A percentile compares a stretch with the other conserved stretches of the same genome.
Conservation (phyloP, 1,140 invertebrate species). For the Octopus bimaculoides region DNA sequence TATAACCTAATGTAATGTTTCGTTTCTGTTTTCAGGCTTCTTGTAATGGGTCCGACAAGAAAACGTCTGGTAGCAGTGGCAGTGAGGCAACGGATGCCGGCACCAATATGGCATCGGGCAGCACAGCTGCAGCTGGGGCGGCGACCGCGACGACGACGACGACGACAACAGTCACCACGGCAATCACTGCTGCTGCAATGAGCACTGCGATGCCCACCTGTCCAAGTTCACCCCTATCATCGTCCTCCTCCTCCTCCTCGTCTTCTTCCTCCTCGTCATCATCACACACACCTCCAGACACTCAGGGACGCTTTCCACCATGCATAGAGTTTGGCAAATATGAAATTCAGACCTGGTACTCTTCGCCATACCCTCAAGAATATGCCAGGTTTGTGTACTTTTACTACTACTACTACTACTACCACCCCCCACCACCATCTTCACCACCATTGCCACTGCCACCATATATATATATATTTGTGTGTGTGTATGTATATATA, state of each 20-base stretch:
- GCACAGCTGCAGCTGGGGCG: not conserved
- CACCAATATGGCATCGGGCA: not conserved
- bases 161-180: not conserved
- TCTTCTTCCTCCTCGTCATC: not conserved
- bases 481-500: too few relatives aligned
- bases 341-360: conserved; percentile 99
- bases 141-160: not conserved
- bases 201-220: conserved; percentile 9
- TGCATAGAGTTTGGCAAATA: conserved; percentile 90
- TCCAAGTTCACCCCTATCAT: conserved; percentile 10
- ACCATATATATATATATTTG: too few relatives aligned
- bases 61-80: not conserved
- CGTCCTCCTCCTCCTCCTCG: too few relatives aligned
- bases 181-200: not conserved
- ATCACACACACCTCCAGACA: conserved; percentile 16
- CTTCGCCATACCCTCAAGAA: conserved; percentile 95
- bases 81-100: not conserved
- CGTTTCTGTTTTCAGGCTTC: conserved; percentile 1
- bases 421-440: too few relatives aligned
- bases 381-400: conserved; percentile 74
- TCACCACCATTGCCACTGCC: too few relatives aligned
- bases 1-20: not conserved
- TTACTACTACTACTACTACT: not conserved
- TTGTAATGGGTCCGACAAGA: conserved; percentile 10
- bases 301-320: conserved; percentile 49